Conservation (phyloP, 1,140 invertebrate species). For the Rhysida immarginata region DNA sequence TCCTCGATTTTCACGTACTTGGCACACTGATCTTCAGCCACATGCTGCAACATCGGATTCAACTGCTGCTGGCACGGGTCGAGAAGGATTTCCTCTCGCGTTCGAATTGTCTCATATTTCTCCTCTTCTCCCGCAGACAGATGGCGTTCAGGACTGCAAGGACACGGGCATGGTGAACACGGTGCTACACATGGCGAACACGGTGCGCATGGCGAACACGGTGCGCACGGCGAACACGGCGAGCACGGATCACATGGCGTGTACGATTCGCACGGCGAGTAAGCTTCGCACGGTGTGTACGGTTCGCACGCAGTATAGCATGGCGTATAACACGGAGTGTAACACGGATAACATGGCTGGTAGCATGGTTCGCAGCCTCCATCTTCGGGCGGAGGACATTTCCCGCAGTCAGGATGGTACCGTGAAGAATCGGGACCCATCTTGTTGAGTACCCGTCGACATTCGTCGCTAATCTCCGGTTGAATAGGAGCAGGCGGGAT, state of each 20-base stretch:
- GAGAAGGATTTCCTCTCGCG: not conserved
- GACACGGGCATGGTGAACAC: no score
- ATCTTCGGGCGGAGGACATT: not conserved
- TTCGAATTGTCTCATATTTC: not conserved
- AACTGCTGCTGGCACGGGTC: not conserved
- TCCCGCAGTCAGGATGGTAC: not conserved
- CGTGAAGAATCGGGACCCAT: not conserved
- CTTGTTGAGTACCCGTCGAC: not conserved
- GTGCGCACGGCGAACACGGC: no score
- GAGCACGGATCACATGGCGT: no score
- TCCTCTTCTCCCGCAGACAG: not conserved
- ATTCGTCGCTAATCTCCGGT: not conserved
- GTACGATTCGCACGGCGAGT: no score
- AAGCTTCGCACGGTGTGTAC: no score
- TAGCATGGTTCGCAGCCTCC: not conserved
- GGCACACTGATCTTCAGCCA: not conserved
- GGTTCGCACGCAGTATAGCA: no score
- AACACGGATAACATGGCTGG: no score
- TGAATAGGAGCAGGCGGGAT: not conserved
- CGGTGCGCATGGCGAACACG: no score
- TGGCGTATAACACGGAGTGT: no score
- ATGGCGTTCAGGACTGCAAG: no score
- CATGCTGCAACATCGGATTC: not conserved
- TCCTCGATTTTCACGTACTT: slow-evolving; percentile 1
- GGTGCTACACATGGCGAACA: no score